Percentiles rank a stretch among this genome's conserved stretches.
phyloP scores from a whole-genome alignment of 1,140 invertebrate species.

The Procambarus clarkii region DNA sequence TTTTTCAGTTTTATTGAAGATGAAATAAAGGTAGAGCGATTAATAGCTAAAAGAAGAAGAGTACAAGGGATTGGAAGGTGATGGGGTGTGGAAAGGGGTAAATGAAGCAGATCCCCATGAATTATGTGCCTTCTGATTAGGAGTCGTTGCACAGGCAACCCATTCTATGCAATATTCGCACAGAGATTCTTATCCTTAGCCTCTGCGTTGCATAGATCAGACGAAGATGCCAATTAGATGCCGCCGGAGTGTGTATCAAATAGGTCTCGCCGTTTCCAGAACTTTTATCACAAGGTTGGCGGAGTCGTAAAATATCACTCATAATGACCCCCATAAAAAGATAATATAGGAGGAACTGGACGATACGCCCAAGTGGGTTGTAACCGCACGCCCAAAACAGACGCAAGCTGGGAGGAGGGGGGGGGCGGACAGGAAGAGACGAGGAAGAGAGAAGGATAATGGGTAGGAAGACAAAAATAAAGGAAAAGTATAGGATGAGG shows the following conservation, averaged over 20 bases:
- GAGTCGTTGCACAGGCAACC: background rate
- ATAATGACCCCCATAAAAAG: background rate
- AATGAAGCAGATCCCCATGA: background rate
- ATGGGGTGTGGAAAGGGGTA: too few relatives aligned
- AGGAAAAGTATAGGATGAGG: background rate
- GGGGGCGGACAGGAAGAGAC: background rate
- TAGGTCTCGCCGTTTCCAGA: background rate
- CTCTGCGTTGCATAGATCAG: background rate
- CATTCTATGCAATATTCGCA: background rate
- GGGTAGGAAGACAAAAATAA: background rate
- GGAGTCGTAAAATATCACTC: constrained; percentile 17
- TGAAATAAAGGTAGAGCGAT: too few relatives aligned
- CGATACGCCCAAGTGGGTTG: background rate
- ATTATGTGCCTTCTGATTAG: background rate
- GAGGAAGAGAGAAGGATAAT: background rate
- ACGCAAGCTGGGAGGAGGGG: background rate
- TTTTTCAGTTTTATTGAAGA: too few relatives aligned
- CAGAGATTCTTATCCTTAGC: background rate
- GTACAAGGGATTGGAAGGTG: background rate
- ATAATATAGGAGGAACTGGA: background rate
- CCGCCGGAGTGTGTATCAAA: background rate
- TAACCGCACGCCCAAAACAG: background rate
- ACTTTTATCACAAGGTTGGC: background rate
- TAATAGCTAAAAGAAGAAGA: background rate
- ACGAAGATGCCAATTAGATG: background rate